Percentiles rank a stretch among this genome's conserved stretches.
Conservation (phyloP, 2,797 vertebrate genomes). For the Acipenser oxyrinchus region DNA sequence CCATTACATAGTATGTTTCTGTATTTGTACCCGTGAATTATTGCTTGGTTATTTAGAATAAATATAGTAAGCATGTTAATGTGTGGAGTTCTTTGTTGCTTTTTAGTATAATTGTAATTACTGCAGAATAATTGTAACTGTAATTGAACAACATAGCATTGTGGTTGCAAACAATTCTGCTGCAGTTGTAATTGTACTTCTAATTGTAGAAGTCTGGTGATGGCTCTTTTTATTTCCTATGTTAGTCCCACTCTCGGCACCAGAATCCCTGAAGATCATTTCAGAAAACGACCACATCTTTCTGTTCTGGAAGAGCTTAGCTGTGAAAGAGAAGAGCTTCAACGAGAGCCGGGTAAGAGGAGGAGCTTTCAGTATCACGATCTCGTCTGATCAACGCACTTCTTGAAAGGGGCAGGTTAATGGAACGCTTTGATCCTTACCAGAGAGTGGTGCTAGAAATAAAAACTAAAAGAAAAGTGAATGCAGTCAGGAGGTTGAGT, state of each 20-base stretch:
- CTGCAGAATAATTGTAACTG: background rate
- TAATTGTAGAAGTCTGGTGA: background rate
- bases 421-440: background rate
- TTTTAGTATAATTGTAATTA: too few species aligned
- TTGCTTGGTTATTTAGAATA: too few species aligned
- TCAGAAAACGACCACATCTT: conserved; percentile 84
- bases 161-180: background rate
- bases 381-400: background rate
- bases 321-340: conserved; percentile 79
- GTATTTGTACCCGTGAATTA: too few species aligned
- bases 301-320: conserved; percentile 93
- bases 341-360: conserved; percentile 85
- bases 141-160: background rate
- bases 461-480: too few species aligned
- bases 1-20: too few species aligned
- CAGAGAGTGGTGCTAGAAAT: background rate
- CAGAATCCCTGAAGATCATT: conserved; percentile 88
- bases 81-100: too few species aligned
- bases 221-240: conserved; percentile 6
- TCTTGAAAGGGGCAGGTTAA: background rate
- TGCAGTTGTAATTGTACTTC: background rate
- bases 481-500: too few species aligned
- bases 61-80: too few species aligned
- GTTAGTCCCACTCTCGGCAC: conserved; percentile 77
- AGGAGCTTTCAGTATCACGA: background rate